Base-by-base conservation (phyloP, 2,888 invertebrate genomes). In the Seira ritae region DNA sequence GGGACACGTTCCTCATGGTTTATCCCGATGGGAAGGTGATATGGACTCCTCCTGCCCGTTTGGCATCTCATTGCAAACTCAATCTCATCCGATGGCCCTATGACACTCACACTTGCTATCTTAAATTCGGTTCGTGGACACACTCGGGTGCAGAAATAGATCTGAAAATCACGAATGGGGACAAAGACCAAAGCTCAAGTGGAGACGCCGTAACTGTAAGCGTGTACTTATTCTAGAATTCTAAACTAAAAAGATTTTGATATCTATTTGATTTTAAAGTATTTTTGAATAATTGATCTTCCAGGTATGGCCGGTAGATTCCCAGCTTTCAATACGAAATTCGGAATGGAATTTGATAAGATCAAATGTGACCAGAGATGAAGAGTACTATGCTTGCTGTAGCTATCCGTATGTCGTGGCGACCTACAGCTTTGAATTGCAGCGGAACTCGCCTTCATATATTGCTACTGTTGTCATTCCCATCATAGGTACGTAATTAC, bases 41-140 rank as follows among this genome's bases (percentile, higher is more conserved):
- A 2, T 94, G 94, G 94, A 93, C 94, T 4, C 94, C 94, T 3
- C 94, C 95, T 3, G 93, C 94, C 0, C 94, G 94, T 84, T 93
- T 95, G 80, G 91, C 93, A 0, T 92, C 93, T 15, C 93, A 94
- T 89, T 94, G 94, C 89, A 93, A 94, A 77, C 90, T 93, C 31
- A 93, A 96, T 89, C 91, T 96, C 77, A 91, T 92, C n/a, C 91
- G 92, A 83, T 96, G 96, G 96, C 96, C 96, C 0, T 93, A 92
- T 72, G 96, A 96, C 90, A 91, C 91, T 3, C 96, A 96, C 90
- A 91, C 90, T 0, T 95, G 95, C 89, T 89, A 90, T 65, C 91
- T 96, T 83, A 93, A 93, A 89, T 93, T 96, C 84, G 95, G 95
- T 0, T 95, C 96, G 0, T 94, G 96, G 93, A 93, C 94, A 0